These are phyloP conservation scores for Acinonyx jubatus DNA, from an alignment of 2,113 vertebrate genomes.

Conservation along the genomic window DNA sequence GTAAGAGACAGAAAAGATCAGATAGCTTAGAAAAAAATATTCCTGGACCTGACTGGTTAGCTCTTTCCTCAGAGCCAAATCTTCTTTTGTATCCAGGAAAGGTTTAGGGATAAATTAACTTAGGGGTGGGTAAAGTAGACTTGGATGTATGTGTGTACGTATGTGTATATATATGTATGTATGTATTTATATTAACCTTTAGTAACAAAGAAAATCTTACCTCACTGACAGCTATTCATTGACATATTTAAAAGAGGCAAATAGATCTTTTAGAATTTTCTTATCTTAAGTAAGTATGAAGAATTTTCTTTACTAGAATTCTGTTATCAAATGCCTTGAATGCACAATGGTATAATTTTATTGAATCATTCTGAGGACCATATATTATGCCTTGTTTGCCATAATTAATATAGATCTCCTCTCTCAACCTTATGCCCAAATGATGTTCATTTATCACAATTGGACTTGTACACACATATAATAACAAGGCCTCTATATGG, in stretches of 20 bases:
- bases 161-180: too few species aligned
- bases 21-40: not conserved
- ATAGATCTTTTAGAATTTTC: constrained; percentile 11
- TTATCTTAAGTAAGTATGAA: constrained; percentile 15
- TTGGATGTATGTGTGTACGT: not conserved
- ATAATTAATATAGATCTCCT: constrained; percentile 64
- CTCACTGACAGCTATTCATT: not conserved
- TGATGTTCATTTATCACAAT: constrained; percentile 53
- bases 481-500: not conserved
- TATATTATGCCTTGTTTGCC: constrained; percentile 7
- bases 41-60: not conserved
- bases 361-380: constrained; percentile 11
- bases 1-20: not conserved
- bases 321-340: constrained; percentile 12
- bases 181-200: not conserved
- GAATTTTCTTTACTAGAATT: not conserved
- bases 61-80: not conserved
- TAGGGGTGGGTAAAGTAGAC: not conserved
- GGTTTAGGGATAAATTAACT: not conserved
- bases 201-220: constrained; percentile 23
- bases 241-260: not conserved
- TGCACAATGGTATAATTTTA: not conserved
- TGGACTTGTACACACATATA: constrained; percentile 1
- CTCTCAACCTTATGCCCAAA: not conserved
- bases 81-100: not conserved